Evolutionary conservation across 2,113 vertebrate species (phyloP).

Genomic region (Phalacrocorax pelagicus): DNA sequence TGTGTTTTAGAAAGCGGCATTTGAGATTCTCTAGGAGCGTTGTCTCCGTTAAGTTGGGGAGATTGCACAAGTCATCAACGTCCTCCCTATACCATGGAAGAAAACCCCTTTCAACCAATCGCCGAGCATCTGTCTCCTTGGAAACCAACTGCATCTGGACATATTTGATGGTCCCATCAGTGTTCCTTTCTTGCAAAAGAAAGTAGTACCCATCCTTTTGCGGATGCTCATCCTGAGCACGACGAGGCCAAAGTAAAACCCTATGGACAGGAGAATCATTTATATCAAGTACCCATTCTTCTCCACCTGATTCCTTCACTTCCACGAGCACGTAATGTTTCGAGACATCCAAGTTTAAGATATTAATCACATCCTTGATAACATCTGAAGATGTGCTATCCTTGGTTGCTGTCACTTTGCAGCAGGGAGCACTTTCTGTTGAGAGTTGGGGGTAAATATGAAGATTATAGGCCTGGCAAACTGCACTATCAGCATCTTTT

Average conservation of each 20-base stretch:
- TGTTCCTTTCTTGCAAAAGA: slow-evolving; percentile 83
- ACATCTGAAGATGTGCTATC: slow-evolving; percentile 77
- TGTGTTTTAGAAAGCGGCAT: slow-evolving; percentile 83
- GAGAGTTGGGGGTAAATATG: slow-evolving; percentile 85
- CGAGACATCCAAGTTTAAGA: slow-evolving; percentile 76
- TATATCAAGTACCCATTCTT: slow-evolving; percentile 80
- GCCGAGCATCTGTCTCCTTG: slow-evolving; percentile 78
- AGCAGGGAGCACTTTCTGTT: slow-evolving; percentile 70
- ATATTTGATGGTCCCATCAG: slow-evolving; percentile 86
- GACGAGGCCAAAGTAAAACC: slow-evolving; percentile 85
- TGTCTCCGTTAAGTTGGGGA: slow-evolving; percentile 81
- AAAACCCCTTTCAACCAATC: slow-evolving; percentile 88
- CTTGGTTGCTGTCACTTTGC: slow-evolving; percentile 78
- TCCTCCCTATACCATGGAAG: slow-evolving; percentile 87
- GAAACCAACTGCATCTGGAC: slow-evolving; percentile 80
- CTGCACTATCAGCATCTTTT: slow-evolving; percentile 68
- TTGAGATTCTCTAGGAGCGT: slow-evolving; percentile 80
- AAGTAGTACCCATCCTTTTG: slow-evolving; percentile 87
- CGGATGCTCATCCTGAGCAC: slow-evolving; percentile 80
- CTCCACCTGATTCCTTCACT: slow-evolving; percentile 78
- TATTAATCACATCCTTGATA: slow-evolving; percentile 75
- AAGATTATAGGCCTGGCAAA: slow-evolving; percentile 76
- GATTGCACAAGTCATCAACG: slow-evolving; percentile 86
- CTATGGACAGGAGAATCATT: slow-evolving; percentile 80
- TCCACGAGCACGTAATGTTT: slow-evolving; percentile 83